Evolutionary conservation across 2,113 vertebrate genomes (phyloP), one percentile per base, ranked within the genome.

Genomic region (Oenanthe melanoleuca): DNA sequence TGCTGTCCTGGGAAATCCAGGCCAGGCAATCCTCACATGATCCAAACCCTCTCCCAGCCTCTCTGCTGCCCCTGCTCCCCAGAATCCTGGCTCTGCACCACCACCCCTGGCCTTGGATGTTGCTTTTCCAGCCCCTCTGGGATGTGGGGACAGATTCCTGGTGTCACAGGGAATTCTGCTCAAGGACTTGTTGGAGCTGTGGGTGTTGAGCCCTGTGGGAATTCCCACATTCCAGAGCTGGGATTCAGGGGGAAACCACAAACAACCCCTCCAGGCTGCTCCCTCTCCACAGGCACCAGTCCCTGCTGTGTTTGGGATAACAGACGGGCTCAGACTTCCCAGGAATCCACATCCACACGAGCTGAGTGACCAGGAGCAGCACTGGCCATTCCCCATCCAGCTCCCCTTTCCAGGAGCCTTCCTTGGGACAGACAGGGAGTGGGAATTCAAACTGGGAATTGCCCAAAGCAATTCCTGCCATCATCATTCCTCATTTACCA

Each of bases 21-120:
- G 2, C 18, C 37, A 8, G 28, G 8, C 9, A n/a, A 23, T 26
- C 45, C 11, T 5, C 37, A 7, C 2, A 0, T 0, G 5, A 38
- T 23, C 23, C 65, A 31, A 3, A 52, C 47, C 67, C 14, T 47
- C 45, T 44, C 19, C 38, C 69, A 17, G 25, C 10, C 24, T 0
- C 6, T 6, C 56, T 1, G 0, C 23, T 11, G 4, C 8, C 56
- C 31, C 1, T 2, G 3, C 4, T 77, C 21, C 33, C 69, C 50
- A 2, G 9, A 25, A 37, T 56, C 74, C 60, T 50, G 72, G 26
- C 31, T 47, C 56, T 49, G 44, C 3, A 50, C 55, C 71, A 49
- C 21, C 74, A 45, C 29, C 25, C 17, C 61, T 45, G 42, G 3
- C 18, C 6, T 15, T 31, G 61, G 60, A 13, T 0, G 1, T 6